phyloP scores from a whole-genome alignment of 23 tunicate genomes.

The Trididemnum clinides region DNA sequence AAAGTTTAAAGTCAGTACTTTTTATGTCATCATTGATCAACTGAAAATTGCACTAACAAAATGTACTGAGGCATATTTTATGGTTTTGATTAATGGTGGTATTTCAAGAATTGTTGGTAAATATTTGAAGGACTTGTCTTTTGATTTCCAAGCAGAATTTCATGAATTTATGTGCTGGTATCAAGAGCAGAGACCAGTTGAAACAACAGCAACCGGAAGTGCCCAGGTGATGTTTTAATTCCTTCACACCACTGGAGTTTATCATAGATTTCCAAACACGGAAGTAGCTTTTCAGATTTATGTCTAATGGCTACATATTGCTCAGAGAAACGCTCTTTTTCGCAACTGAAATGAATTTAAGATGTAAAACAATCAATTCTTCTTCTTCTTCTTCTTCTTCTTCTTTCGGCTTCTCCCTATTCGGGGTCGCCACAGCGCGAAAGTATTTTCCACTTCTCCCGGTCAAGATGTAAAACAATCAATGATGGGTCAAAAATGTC shows the following conservation, averaged over 20 bases:
- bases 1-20: neutral
- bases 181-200: neutral
- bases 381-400: too few species aligned
- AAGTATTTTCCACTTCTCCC: too few species aligned
- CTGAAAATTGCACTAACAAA: neutral
- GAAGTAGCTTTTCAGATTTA: neutral
- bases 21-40: neutral
- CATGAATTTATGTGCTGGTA: neutral
- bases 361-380: too few species aligned
- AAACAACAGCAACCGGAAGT: neutral
- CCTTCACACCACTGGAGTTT: neutral
- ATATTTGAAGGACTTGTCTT: too few species aligned
- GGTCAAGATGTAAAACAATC: too few species aligned
- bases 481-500: neutral
- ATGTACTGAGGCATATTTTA: neutral
- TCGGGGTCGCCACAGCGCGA: too few species aligned
- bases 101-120: neutral
- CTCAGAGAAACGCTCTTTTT: neutral
- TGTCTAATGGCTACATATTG: neutral
- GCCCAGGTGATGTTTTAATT: neutral
- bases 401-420: too few species aligned
- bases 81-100: neutral
- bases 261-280: neutral
- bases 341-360: neutral
- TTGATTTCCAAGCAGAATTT: neutral